Evolutionary conservation across 2,888 invertebrate genomes (phyloP), one percentile per base, ranked within the genome.

Genomic region (Acanthopleura granulata): DNA sequence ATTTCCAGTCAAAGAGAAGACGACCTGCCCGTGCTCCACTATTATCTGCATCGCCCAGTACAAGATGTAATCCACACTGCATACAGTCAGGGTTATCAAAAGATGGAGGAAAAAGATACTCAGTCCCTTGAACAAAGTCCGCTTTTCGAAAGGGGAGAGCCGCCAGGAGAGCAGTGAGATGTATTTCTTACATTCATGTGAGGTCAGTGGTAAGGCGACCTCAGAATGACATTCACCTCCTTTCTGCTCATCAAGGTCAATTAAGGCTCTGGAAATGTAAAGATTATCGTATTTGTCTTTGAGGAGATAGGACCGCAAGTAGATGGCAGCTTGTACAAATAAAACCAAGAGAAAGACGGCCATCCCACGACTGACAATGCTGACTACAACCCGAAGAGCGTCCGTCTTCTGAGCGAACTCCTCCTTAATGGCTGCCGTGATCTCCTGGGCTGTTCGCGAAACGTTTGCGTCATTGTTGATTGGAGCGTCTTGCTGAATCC

Each of bases 251-350:
- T 87, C 87, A 22, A 86, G 72, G 15, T 76, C 66, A 22, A 75
- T 76, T 73, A 87, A 86, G 49, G 78, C 78, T 14, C 75, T 76
- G 9, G 86, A 83, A 66, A 88, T 83, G 77, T 87, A 88, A 29
- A 83, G 76, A 74, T 88, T 87, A 75, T 88, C 87, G 70, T 82
- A 87, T 0, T 81, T 81, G 74, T 86, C 86, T 73, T 83, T 82
- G 16, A 81, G 80, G 25, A 84, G 78, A 77, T 86, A 87, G 72
- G 81, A 80, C 61, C 80, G 66, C 0, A 82, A 51, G 49, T 83
- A 82, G 72, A 78, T 78, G 29, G 79, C 74, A 1, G 83, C 80
- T 51, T 81, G 81, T 6, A 80, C 18, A 49, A 83, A 79, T 14
- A 83, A 75, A 0, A 82, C 57, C 9, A 80, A 29, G 18, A 82